Evolutionary conservation across 1,140 invertebrate species (phyloP).

Genomic region (Aphis craccivora): DNA sequence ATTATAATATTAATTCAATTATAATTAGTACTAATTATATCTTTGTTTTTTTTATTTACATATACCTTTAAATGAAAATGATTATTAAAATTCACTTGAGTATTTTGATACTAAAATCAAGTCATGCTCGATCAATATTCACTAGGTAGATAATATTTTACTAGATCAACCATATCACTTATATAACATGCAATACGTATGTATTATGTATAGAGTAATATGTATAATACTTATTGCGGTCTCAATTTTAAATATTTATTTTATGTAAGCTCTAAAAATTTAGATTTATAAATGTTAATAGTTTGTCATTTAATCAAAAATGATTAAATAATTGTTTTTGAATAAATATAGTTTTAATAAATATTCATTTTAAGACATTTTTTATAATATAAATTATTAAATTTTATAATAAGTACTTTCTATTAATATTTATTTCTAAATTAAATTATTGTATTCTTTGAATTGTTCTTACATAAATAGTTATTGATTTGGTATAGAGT

Average conservation of each 20-base stretch:
- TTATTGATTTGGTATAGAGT: slow-evolving; percentile 1
- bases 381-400: neutral
- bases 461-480: neutral
- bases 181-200: neutral
- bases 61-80: neutral
- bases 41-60: neutral
- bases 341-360: neutral
- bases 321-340: neutral
- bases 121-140: neutral
- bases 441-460: neutral
- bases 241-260: neutral
- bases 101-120: neutral
- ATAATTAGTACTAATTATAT: neutral
- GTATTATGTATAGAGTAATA: neutral
- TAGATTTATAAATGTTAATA: neutral
- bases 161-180: neutral
- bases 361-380: neutral
- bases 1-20: neutral
- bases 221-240: neutral
- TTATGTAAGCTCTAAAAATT: neutral
- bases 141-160: no score
- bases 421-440: neutral
- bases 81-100: neutral
- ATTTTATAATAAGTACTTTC: neutral
- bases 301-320: neutral